A percentile compares a stretch with the other conserved stretches of the same genome.
phyloP scores from a whole-genome alignment of 2,113 vertebrate species.

The Corydoras sp. region DNA sequence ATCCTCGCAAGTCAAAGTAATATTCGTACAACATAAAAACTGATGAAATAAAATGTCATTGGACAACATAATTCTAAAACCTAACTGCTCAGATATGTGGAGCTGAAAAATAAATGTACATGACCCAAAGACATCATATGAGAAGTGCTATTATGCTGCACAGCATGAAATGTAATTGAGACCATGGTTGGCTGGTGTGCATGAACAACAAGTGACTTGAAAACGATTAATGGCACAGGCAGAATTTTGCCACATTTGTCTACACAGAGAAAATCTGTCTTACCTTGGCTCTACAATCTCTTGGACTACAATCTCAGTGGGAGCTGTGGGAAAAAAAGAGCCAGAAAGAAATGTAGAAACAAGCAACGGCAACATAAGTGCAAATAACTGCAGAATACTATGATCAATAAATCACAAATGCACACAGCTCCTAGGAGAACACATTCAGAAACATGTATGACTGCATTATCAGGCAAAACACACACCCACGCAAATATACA shows the following conservation, averaged over 20 bases:
- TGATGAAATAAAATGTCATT: too few relatives aligned
- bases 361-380: slow-evolving; percentile 50
- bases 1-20: too few relatives aligned
- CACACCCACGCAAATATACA: slow-evolving; percentile 13
- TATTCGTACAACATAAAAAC: too few relatives aligned
- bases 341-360: slow-evolving; percentile 44
- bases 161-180: background rate
- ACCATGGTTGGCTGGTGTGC: background rate
- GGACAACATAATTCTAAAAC: background rate
- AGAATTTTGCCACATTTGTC: background rate
- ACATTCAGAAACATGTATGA: slow-evolving; percentile 49
- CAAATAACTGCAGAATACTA: slow-evolving; percentile 49
- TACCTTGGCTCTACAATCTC: slow-evolving; percentile 98
- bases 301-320: slow-evolving; percentile 80
- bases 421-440: slow-evolving; percentile 51
- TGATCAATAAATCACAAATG: slow-evolving; percentile 68
- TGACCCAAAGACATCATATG: background rate
- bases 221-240: slow-evolving; percentile 3
- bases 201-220: slow-evolving; percentile 3
- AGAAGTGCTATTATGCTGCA: background rate
- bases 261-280: slow-evolving; percentile 47
- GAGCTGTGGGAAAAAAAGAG: slow-evolving; percentile 51
- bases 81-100: background rate
- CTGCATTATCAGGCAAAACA: slow-evolving; percentile 46
- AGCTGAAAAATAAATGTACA: background rate